Evolutionary conservation across 2,888 invertebrate species (phyloP).

Genomic region (Cryptophagus acutangulus): DNA sequence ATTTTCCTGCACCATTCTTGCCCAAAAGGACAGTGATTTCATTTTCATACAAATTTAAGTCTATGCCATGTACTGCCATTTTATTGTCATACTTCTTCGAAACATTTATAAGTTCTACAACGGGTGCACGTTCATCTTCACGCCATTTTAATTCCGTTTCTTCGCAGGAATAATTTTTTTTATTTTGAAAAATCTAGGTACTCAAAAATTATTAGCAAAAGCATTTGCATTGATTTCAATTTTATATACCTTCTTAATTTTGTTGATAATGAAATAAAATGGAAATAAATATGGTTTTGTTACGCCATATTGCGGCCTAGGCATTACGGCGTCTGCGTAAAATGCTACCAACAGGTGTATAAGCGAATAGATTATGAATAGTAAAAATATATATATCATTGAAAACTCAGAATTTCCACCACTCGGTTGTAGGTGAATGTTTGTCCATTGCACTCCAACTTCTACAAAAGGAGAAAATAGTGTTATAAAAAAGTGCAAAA

Average conservation of each 20-base stretch:
- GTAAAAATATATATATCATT: slow-evolving; percentile 45
- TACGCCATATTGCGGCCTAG: slow-evolving; percentile 61
- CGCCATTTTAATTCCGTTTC: too few relatives aligned
- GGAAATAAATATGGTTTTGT: slow-evolving; percentile 49
- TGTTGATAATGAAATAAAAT: slow-evolving; percentile 16
- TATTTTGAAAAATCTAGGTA: too few relatives aligned
- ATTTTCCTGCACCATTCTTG: slow-evolving; percentile 53
- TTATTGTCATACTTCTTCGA: slow-evolving; percentile 46
- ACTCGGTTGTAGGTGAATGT: slow-evolving; percentile 43
- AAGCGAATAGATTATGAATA: slow-evolving; percentile 50
- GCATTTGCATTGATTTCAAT: too few relatives aligned
- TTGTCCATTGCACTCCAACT: slow-evolving; percentile 48
- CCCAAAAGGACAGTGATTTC: slow-evolving; percentile 85
- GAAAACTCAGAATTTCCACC: slow-evolving; percentile 36
- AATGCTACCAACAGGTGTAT: slow-evolving; percentile 55
- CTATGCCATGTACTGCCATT: slow-evolving; percentile 64
- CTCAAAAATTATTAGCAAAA: too few relatives aligned
- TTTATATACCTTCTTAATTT: too few relatives aligned
- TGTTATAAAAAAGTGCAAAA: neutral
- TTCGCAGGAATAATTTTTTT: too few relatives aligned
- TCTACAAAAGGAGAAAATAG: slow-evolving; percentile 36
- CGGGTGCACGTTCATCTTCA: too few relatives aligned
- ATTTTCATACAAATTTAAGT: slow-evolving; percentile 71
- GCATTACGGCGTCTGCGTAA: slow-evolving; percentile 55
- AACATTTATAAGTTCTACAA: slow-evolving; percentile 48